A percentile compares a stretch with the other conserved stretches of the same genome.
phyloP scores from a whole-genome alignment of 1,140 invertebrate genomes.

The Teleopsis dalmanni region DNA sequence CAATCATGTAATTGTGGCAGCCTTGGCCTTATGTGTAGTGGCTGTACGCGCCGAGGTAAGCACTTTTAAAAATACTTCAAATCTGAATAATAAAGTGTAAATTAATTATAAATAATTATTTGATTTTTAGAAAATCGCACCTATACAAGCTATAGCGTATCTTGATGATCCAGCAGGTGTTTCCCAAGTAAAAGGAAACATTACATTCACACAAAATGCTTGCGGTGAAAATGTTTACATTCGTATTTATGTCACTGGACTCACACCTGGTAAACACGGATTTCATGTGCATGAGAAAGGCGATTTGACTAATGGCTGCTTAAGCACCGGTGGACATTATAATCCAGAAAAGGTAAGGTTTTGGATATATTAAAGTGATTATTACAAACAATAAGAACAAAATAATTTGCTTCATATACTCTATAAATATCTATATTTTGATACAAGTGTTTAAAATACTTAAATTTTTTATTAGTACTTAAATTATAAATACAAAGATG shows the following conservation, averaged over 20 bases:
- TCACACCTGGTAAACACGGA: conserved; percentile 66
- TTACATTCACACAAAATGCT: conserved; percentile 54
- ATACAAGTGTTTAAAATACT: no score
- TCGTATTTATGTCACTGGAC: conserved; percentile 61
- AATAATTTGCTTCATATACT: no score
- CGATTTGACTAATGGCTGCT: conserved; percentile 68
- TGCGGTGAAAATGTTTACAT: conserved; percentile 55
- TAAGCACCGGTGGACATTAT: conserved; percentile 65
- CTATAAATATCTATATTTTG: no score
- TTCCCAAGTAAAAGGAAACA: conserved; percentile 50
- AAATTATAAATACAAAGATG: no score
- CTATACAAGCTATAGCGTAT: conserved; percentile 34
- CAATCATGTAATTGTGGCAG: conserved; percentile 5
- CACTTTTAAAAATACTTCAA: background rate
- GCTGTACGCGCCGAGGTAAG: conserved; percentile 14
- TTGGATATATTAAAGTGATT: no score
- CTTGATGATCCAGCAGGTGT: conserved; percentile 22
- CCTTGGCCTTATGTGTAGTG: conserved; percentile 25
- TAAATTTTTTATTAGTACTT: no score
- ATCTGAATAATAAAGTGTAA: background rate
- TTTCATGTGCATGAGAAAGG: conserved; percentile 88
- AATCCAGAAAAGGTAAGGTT: conserved; percentile 67
- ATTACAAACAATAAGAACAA: no score
- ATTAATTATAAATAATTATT: background rate
- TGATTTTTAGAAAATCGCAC: conserved; percentile 20